Conservation (phyloP, 2,888 invertebrate genomes). For the Rutpela maculata region DNA sequence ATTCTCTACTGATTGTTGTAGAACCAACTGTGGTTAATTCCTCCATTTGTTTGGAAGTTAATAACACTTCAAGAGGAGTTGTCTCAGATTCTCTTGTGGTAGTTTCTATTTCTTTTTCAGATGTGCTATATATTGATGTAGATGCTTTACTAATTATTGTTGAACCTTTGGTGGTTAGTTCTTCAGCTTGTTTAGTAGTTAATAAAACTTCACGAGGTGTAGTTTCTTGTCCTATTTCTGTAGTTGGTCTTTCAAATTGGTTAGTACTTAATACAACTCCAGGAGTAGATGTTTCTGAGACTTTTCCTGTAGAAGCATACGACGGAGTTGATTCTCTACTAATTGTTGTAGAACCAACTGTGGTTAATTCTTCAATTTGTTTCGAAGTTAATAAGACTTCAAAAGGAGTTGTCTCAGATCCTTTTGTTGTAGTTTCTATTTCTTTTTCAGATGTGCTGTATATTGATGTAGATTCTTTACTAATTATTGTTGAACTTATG, state of each 20-base stretch:
- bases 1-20: conserved; percentile 4
- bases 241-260: conserved; percentile 27
- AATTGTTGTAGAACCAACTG: not conserved
- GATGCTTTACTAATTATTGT: conserved; percentile 32
- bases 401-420: not conserved
- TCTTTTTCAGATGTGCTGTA: conserved; percentile 42
- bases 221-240: not conserved
- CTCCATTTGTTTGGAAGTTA: too few species aligned
- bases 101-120: conserved; percentile 38
- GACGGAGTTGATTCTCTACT: not conserved
- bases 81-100: not conserved
- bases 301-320: conserved; percentile 11
- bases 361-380: conserved; percentile 32
- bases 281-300: conserved; percentile 16
- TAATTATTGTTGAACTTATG: not conserved
- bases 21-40: too few species aligned
- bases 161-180: conserved; percentile 26
- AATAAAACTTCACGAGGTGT: conserved; percentile 9
- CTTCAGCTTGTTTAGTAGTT: conserved; percentile 28
- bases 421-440: conserved; percentile 9
- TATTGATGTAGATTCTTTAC: conserved; percentile 2
- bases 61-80: too few species aligned
- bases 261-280: conserved; percentile 17
- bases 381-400: not conserved
- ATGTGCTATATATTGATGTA: conserved; percentile 24